Percentiles rank a stretch among this genome's conserved stretches.
Evolutionary conservation across 2,113 vertebrate species (phyloP).

Genomic region (Siphamia tubifer): DNA sequence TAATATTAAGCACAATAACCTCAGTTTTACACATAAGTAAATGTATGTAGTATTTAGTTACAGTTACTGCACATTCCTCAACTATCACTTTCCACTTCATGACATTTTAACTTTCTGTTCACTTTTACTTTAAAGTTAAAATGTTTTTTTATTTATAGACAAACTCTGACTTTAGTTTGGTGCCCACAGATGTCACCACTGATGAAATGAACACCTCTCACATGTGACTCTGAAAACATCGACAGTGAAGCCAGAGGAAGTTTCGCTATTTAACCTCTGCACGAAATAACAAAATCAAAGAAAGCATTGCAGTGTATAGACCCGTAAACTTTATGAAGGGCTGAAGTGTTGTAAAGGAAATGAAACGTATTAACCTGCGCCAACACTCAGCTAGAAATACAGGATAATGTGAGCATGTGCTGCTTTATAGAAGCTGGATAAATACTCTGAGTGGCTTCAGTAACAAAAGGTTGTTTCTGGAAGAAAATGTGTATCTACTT

Average conservation of each 20-base stretch:
- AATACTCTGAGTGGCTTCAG: too few species aligned
- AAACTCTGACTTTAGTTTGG: neutral
- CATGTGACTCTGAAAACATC: neutral
- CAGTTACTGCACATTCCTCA: too few species aligned
- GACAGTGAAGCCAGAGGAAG: neutral
- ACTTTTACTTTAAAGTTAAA: too few species aligned
- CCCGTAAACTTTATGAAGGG: neutral
- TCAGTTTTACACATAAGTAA: too few species aligned
- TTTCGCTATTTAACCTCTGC: neutral
- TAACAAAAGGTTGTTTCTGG: too few species aligned
- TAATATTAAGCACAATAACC: too few species aligned
- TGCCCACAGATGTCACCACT: neutral
- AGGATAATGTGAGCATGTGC: neutral
- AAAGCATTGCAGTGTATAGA: neutral
- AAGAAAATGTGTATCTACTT: too few species aligned
- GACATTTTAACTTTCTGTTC: too few species aligned
- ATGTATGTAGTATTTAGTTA: too few species aligned
- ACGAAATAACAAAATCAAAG: neutral
- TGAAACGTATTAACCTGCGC: neutral
- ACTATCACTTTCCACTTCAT: too few species aligned
- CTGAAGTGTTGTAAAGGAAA: neutral
- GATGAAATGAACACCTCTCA: too few species aligned
- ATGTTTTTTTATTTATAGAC: neutral
- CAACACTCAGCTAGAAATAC: neutral
- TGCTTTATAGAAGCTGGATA: neutral